phyloP scores from a whole-genome alignment of 2,797 vertebrate species.

The Tolypeutes matacus region DNA sequence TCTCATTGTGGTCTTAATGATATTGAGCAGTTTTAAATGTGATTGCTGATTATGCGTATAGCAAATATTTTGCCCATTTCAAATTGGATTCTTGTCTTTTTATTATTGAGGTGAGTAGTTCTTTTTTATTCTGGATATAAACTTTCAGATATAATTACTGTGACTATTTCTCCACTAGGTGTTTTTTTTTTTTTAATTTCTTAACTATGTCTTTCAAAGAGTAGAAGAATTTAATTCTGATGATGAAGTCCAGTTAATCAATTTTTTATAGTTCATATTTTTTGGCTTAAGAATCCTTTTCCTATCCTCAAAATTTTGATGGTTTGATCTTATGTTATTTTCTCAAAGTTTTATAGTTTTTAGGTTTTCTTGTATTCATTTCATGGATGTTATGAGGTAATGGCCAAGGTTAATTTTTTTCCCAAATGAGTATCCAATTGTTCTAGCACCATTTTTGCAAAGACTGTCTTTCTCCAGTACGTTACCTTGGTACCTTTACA shows the following conservation, averaged over 20 bases:
- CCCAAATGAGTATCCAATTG: not conserved
- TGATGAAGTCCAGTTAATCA: not conserved
- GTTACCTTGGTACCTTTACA: too few species aligned
- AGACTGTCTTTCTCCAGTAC: too few species aligned
- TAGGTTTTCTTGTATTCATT: not conserved
- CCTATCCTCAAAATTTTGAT: not conserved
- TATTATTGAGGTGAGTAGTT: not conserved
- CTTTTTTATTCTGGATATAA: not conserved
- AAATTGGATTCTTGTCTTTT: slow-evolving; percentile 3
- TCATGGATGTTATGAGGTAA: not conserved
- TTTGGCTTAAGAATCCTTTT: not conserved
- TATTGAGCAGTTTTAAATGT: not conserved
- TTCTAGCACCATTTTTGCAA: not conserved
- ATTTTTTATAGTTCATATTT: not conserved
- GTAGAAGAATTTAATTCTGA: not conserved
- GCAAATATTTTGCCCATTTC: not conserved
- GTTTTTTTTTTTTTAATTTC: not conserved
- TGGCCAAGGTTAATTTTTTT: slow-evolving; percentile 5
- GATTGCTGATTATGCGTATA: not conserved
- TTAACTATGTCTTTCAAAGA: slow-evolving; percentile 14
- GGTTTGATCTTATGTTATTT: not conserved
- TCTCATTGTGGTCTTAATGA: not conserved
- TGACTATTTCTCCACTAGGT: not conserved
- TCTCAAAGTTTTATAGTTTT: not conserved
- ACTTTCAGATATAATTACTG: not conserved